Evolutionary conservation across 2,888 invertebrate genomes (phyloP).

Genomic region (Pseudococcus viburni): DNA sequence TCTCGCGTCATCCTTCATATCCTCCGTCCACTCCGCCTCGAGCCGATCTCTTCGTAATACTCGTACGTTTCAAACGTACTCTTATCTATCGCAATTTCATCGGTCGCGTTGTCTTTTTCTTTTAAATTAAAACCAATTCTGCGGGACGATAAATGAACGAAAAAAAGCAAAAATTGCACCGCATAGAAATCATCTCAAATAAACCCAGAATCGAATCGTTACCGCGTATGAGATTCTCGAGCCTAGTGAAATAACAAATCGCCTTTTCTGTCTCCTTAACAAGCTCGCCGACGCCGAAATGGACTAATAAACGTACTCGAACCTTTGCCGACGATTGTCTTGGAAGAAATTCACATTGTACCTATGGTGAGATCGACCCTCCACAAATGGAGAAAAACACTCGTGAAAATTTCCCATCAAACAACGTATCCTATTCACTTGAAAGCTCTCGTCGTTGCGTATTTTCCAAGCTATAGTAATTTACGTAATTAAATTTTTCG

Average conservation of each 20-base stretch:
- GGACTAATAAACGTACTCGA: not conserved
- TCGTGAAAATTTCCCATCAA: not conserved
- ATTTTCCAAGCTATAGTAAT: not conserved
- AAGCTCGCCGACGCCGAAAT: slow-evolving; percentile 3
- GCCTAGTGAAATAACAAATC: slow-evolving; percentile 6
- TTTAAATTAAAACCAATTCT: slow-evolving; percentile 14
- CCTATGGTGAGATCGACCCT: no score
- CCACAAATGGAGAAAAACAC: not conserved
- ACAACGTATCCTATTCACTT: not conserved
- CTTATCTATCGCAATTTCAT: slow-evolving; percentile 45
- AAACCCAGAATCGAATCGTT: slow-evolving; percentile 6
- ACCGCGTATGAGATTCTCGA: not conserved
- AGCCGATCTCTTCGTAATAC: not conserved
- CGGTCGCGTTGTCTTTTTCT: slow-evolving; percentile 7
- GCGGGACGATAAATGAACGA: not conserved
- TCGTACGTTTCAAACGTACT: not conserved
- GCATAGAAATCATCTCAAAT: not conserved
- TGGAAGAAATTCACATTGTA: not conserved
- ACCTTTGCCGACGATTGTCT: not conserved
- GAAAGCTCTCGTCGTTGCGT: not conserved
- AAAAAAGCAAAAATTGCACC: not conserved
- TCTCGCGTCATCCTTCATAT: slow-evolving; percentile 39
- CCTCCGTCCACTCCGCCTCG: not conserved
- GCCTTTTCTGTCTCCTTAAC: not conserved
- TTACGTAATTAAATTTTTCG: slow-evolving; percentile 46